phyloP scores from a whole-genome alignment of 2,113 vertebrate species.

The Sialia sialis region DNA sequence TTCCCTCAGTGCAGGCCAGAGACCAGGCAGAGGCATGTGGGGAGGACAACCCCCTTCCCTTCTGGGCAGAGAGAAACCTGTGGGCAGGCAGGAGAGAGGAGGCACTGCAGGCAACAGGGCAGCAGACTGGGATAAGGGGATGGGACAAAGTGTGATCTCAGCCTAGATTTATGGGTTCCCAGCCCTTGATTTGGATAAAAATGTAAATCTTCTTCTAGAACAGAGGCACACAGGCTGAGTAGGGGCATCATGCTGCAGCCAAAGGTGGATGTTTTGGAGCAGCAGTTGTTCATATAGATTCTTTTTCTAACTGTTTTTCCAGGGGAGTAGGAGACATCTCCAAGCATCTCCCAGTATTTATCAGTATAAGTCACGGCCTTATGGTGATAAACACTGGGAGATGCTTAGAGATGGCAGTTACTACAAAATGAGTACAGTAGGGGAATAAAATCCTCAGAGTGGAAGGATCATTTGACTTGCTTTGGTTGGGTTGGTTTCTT shows the following conservation, averaged over 20 bases:
- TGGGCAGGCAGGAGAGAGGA: not conserved
- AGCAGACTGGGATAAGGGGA: not conserved
- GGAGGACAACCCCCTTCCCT: fast-evolving
- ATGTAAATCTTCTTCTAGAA: not conserved
- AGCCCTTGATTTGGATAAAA: not conserved
- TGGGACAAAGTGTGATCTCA: fast-evolving
- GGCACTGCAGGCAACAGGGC: not conserved
- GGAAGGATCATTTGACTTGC: not conserved
- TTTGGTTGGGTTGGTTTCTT: not conserved
- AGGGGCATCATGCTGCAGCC: not conserved
- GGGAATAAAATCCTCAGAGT: not conserved
- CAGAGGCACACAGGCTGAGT: not conserved
- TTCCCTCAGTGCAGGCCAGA: fast-evolving
- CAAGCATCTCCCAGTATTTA: not conserved
- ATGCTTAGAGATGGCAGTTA: not conserved
- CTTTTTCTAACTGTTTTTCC: not conserved
- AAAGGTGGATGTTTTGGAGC: not conserved
- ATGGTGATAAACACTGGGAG: too few relatives aligned
- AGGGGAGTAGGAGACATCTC: not conserved
- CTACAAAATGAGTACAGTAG: not conserved
- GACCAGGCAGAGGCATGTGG: not conserved
- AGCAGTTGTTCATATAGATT: not conserved
- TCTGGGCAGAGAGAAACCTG: not conserved
- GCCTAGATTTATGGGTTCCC: not conserved
- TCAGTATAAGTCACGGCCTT: not conserved